Evolutionary conservation across 2,113 vertebrate species (phyloP).

Genomic region (Eidolon helvum): DNA sequence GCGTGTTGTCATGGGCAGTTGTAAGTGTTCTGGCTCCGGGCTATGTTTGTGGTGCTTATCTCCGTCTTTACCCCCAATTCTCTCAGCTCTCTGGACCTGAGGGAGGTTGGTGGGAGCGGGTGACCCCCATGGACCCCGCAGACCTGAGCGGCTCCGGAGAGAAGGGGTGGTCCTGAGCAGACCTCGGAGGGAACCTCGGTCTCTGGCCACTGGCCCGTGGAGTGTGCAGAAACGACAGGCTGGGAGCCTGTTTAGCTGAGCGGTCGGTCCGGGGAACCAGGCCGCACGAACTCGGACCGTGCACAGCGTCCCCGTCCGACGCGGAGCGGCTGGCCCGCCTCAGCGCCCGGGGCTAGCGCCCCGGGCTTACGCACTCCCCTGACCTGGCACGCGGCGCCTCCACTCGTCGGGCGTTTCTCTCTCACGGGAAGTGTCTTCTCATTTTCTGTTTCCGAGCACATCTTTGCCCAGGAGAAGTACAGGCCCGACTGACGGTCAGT

Average conservation of each 20-base stretch:
- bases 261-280: neutral
- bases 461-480: neutral
- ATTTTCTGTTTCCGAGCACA: neutral
- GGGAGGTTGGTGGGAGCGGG: neutral
- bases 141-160: neutral
- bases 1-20: neutral
- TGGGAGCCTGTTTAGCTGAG: neutral
- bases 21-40: neutral
- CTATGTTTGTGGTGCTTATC: neutral
- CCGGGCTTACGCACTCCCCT: neutral
- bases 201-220: fast-evolving
- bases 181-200: neutral
- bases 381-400: neutral
- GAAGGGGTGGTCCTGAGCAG: neutral
- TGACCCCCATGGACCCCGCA: fast-evolving
- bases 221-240: neutral
- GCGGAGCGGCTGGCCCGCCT: neutral
- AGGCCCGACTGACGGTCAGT: too few relatives aligned
- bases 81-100: neutral
- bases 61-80: neutral
- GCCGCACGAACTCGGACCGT: neutral
- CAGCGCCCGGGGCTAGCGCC: too few relatives aligned
- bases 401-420: neutral
- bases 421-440: neutral
- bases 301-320: neutral